Percentiles rank a stretch among this genome's conserved stretches.
Evolutionary conservation across 2,113 vertebrate genomes (phyloP).

Genomic region (Microtus richardsoni): DNA sequence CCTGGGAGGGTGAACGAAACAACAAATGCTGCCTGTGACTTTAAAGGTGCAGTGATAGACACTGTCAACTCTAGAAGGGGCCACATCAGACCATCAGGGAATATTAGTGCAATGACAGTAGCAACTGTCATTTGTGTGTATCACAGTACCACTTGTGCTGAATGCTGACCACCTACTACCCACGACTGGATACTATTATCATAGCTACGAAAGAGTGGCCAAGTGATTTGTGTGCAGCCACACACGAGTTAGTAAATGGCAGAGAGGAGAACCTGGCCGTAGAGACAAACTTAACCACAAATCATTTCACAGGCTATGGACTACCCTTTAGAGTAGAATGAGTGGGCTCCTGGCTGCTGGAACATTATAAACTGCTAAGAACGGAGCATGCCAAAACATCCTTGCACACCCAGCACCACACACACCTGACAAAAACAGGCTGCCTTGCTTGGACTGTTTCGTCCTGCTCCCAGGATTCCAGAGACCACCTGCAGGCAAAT

Average conservation of each 20-base stretch:
- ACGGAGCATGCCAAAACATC: neutral
- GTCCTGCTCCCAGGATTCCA: neutral
- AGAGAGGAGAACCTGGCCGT: neutral
- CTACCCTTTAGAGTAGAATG: neutral
- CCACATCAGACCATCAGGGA: neutral
- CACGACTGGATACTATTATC: neutral
- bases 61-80: constrained; percentile 15
- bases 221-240: neutral
- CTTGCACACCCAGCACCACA: neutral
- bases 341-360: neutral
- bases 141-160: neutral
- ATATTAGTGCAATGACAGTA: neutral
- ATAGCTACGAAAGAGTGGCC: neutral
- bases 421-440: neutral
- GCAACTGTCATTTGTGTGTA: neutral
- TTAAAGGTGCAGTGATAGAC: neutral
- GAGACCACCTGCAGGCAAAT: neutral
- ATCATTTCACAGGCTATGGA: neutral
- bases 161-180: neutral
- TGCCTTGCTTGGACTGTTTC: neutral
- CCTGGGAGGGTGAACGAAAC: neutral
- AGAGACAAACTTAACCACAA: neutral
- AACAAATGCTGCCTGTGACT: neutral
- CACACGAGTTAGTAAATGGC: neutral
- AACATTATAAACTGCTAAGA: neutral